Evolutionary conservation across 35 echinoderm and acorn worm genomes (phyloP), one percentile per base, ranked within the genome.

Genomic region (Acanthaster planci): DNA sequence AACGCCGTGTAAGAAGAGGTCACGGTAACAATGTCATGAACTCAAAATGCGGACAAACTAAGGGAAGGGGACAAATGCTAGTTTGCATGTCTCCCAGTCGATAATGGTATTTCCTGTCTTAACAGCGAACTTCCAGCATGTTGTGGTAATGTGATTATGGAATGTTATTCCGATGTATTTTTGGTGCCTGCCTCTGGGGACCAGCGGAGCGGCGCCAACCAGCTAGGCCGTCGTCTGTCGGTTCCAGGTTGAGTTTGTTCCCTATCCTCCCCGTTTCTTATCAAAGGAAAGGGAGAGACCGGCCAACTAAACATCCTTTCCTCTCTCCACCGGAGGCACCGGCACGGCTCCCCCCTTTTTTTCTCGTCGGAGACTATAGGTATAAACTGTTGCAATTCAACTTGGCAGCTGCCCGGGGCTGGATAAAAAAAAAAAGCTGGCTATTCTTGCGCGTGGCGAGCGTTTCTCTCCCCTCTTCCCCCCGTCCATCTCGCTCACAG

Each of bases 331-430:
- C 64, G 64, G 26, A 72, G 64, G 64, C 19, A 21, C 64, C 18
- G 34, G 14, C 64, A 31, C 34, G 64, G 64, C 64, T 31, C 12
- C 12, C 42, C 42, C 12, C 42, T 12, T 12, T 47, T 47, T 47
- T 12, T 47, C 4, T 12, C 14, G 30, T 26, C 64, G 64, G 64
- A 72, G 64, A 72, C 42, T 26, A 4, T 21, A 72, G 64, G 64
- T 72, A 72, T 72, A 72, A 72, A 72, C 64, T 72, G 64, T 72
- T 72, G 64, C 64, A 72, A 72, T 72, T 72, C 64, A 72, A 72
- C 64, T 72, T 72, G 64, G 15, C 30, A 47, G 42, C 42, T 15
- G 64, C 64, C 64, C 64, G 19, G 10, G 64, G 64, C 64, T 14
- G 14, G 26, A 72, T 72, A 34, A 72, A 59, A 14, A 59, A 59